Evolutionary conservation across 2,113 vertebrate genomes (phyloP).

Genomic region (Campylomormyrus numenius): DNA sequence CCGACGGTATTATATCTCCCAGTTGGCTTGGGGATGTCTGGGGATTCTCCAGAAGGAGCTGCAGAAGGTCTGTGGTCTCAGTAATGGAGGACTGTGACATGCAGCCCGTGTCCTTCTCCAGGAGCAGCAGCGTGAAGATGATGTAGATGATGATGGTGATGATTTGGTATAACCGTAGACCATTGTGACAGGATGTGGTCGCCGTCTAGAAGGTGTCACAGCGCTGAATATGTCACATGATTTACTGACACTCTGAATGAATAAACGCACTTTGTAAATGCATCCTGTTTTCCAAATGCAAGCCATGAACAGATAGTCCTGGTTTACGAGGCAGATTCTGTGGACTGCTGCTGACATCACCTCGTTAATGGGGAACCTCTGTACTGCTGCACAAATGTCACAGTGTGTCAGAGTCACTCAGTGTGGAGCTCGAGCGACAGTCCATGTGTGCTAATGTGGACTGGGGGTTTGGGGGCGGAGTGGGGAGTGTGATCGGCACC

Average conservation of each 20-base stretch:
- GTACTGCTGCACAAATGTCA: not conserved
- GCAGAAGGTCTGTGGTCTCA: not conserved
- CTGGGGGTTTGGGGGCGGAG: not conserved
- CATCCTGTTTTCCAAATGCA: not conserved
- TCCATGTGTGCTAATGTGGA: not conserved
- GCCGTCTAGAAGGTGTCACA: not conserved
- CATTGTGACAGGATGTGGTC: not conserved
- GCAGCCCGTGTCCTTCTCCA: not conserved
- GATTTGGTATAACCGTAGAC: not conserved
- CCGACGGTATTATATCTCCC: not conserved
- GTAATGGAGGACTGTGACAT: not conserved
- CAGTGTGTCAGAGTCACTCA: not conserved
- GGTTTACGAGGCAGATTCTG: not conserved
- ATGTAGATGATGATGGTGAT: not conserved
- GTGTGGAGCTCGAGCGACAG: not conserved
- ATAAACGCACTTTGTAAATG: not conserved
- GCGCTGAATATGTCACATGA: not conserved
- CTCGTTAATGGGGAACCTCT: not conserved
- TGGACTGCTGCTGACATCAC: not conserved
- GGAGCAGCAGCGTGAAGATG: not conserved
- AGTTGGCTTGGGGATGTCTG: not conserved
- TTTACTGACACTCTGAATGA: not conserved
- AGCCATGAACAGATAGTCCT: not conserved
- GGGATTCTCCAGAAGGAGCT: not conserved
- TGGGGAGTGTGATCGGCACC: not conserved